Base-by-base conservation (phyloP, 2,113 vertebrate species). In the Terrapene triunguis region DNA sequence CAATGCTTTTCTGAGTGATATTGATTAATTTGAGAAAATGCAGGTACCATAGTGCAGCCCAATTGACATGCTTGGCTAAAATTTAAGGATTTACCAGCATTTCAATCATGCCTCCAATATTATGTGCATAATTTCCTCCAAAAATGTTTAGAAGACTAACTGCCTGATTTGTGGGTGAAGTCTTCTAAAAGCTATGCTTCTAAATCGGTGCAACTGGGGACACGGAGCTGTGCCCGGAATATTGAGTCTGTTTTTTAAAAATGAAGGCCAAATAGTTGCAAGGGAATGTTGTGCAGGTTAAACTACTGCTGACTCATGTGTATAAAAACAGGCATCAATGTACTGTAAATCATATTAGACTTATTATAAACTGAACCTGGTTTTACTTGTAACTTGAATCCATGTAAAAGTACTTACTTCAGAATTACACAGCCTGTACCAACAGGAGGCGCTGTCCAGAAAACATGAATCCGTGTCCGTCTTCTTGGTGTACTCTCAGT, bases 401-500 rank as follows among this genome's bases (percentile, higher is more conserved):
- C 9, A 13, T 2, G 5, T 95, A 90, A 72, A 92, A 89, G n/a
- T 50, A 98, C 99, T 98, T 98, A 99, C 99, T 99, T 99, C 5
- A 99, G 98, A 96, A 98, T 97, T 54, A 99, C 98, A 95, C 99
- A 99, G 93, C 99, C 99, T 2, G 98, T 99, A 38, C 99, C 99
- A 2, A 98, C n/a, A 12, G 99, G 96, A 48, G 99, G 99, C 1
- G 99, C 99, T 0, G 99, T 99, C 99, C 99, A 99, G 89, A 99
- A 99, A 87, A 99, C 99, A 84, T 99, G 99, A 97, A 99, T 99
- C 50, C 99, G 98, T 1, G 99, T 99, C 90, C 99, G 98, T 54
- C 99, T 98, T 3, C 99, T 98, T 4, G 99, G 99, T 0, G 99
- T 99, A 97, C 99, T 99, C 95, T 99, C 99, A 3, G 99, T 99